Evolutionary conservation across 1,140 invertebrate genomes (phyloP).

Genomic region (Aleiodes sp.): DNA sequence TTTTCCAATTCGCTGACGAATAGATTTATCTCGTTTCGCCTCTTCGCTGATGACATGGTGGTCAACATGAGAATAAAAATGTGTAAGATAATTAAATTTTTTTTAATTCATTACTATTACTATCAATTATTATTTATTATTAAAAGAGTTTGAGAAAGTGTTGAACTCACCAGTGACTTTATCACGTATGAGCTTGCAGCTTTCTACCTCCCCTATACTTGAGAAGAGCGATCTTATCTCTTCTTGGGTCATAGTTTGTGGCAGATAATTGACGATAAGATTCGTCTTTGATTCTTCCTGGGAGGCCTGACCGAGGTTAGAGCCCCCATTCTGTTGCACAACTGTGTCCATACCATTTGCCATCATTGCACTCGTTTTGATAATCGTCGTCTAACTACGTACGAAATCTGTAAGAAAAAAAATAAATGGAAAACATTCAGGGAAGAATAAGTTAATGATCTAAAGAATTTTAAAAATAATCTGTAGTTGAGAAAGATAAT

Average conservation of each 20-base stretch:
- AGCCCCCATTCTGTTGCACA: constrained; percentile 75
- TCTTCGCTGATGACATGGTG: too few species aligned
- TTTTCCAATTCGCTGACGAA: too few species aligned
- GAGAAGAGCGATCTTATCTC: constrained; percentile 97
- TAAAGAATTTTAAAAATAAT: too few species aligned
- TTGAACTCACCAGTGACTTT: constrained; percentile 89
- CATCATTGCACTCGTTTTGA: constrained; percentile 73
- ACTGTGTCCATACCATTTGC: constrained; percentile 83
- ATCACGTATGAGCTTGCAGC: constrained; percentile 98
- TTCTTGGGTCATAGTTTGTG: constrained; percentile 99
- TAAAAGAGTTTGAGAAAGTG: neutral
- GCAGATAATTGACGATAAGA: constrained; percentile 99
- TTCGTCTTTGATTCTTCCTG: constrained; percentile 96
- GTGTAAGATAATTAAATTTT: neutral
- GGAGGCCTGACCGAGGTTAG: constrained; percentile 74
- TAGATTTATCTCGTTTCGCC: too few species aligned
- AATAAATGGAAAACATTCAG: constrained; percentile 8
- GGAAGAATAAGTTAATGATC: neutral
- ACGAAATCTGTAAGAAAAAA: constrained; percentile 61
- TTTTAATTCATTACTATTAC: neutral
- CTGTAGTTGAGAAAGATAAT: too few species aligned
- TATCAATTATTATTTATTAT: neutral
- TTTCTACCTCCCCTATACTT: constrained; percentile 98
- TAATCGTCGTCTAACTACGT: constrained; percentile 58
- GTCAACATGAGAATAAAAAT: too few species aligned